These are phyloP conservation scores for Brachyptera putata DNA, from an alignment of 2,888 invertebrate species.

Conservation along the genomic window DNA sequence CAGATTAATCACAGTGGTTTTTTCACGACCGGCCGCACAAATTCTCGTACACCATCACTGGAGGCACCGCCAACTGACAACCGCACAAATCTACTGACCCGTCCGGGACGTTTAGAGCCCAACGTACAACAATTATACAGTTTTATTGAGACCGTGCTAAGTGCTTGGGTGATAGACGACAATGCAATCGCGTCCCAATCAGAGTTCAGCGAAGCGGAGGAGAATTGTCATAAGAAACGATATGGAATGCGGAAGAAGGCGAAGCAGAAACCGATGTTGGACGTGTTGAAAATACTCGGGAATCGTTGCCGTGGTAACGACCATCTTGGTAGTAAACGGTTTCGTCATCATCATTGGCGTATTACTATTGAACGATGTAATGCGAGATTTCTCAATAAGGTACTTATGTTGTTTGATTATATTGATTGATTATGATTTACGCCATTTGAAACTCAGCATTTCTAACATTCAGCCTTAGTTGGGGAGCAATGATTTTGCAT, in stretches of 20 bases:
- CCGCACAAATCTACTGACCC: constrained; percentile 55
- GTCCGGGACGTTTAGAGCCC: constrained; percentile 53
- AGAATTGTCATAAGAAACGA: constrained; percentile 26
- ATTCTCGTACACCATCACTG: constrained; percentile 64
- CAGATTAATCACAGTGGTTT: constrained; percentile 41
- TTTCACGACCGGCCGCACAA: constrained; percentile 52
- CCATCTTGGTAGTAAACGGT: constrained; percentile 36
- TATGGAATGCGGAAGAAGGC: constrained; percentile 34
- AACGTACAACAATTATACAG: constrained; percentile 78
- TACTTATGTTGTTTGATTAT: too few relatives aligned
- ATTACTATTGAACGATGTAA: constrained; percentile 84
- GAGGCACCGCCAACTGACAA: constrained; percentile 51
- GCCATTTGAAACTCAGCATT: too few relatives aligned
- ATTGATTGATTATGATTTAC: too few relatives aligned
- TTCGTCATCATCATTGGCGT: constrained; percentile 73
- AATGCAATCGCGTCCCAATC: constrained; percentile 42
- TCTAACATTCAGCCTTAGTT: too few relatives aligned
- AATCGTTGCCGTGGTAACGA: constrained; percentile 29
- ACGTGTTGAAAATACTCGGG: constrained; percentile 4
- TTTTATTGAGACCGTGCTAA: constrained; percentile 74
- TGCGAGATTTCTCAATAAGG: constrained; percentile 83
- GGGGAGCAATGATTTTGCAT: too few relatives aligned
- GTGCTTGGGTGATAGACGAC: constrained; percentile 72
- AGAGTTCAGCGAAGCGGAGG: constrained; percentile 22
- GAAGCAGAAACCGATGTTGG: constrained; percentile 27